Evolutionary conservation across 2,888 invertebrate species (phyloP), one percentile per base, ranked within the genome.

Genomic region (Pammene aurita): DNA sequence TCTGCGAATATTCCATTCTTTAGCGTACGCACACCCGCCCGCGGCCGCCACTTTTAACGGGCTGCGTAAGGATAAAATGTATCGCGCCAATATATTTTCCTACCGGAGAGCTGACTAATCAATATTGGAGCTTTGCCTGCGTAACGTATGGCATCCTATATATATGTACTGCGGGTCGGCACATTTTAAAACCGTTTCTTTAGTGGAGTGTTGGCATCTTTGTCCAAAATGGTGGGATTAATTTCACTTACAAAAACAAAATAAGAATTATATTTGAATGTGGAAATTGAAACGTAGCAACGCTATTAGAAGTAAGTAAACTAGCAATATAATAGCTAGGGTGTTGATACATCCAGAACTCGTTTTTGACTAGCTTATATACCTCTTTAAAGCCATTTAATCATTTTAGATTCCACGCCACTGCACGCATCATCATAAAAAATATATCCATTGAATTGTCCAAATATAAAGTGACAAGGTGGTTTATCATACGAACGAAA

Each of bases 1-100:
- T 78, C 79, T 80, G 75, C 75, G 78, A 80, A 81, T 55, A 55
- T 56, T 64, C 65, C 64, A 68, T 68, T 68, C 60, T 69, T 69
- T 52, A 35, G 58, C 68, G 65, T 54, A 54, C 64, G 58, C 68
- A 69, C 60, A 54, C 57, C 48, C 63, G 54, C 54, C 42, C 44
- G 63, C 55, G 65, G 65, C 57, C 68, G 63, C 63, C 68, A 69
- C 60, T 63, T 56, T 69, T 65, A 69, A 65, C 69, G 60, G 58
- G 54, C 67, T 52, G 41, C 52, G 62, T 55, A 48, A 65, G 60
- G 65, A 42, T 69, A 60, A 69, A 69, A 69, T 65, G 65, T 69
- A 69, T 69, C 48, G 65, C 55, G 69, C 60, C 69, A 54, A 69
- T 69, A 65, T 69, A 69, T 69, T 69, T 55, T 54, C 52, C 60